phyloP scores from a whole-genome alignment of 2,797 vertebrate genomes.

The Simalia tracyae region DNA sequence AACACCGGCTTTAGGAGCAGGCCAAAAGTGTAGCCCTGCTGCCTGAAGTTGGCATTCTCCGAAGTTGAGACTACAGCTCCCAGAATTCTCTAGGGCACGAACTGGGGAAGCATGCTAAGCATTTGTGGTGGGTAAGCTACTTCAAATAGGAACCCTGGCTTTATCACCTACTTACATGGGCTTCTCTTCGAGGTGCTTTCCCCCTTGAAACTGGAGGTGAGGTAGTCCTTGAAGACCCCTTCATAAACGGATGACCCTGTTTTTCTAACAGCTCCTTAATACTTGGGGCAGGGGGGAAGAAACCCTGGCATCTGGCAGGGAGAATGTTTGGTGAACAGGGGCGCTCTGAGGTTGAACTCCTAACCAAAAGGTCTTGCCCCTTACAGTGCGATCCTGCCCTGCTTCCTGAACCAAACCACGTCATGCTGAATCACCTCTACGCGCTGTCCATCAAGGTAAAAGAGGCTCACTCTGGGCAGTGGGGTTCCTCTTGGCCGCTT shows the following conservation, averaged over 20 bases:
- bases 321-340: neutral
- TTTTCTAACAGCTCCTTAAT: neutral
- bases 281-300: too few species aligned
- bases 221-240: accelerated
- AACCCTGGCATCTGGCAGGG: neutral
- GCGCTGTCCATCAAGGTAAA: conserved; percentile 97
- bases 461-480: accelerated
- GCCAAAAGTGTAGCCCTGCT: neutral
- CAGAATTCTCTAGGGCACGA: neutral
- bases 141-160: neutral
- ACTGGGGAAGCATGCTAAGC: neutral
- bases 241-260: neutral
- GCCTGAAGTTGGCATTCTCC: neutral
- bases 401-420: conserved; percentile 96
- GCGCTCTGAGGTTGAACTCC: too few species aligned
- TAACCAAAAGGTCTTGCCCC: too few species aligned
- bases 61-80: neutral
- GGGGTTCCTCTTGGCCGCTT: neutral
- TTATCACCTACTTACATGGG: neutral
- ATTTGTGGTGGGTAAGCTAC: neutral
- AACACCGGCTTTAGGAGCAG: neutral
- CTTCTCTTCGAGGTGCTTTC: neutral
- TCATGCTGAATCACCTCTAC: conserved; percentile 97
- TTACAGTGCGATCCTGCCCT: conserved; percentile 92
- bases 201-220: neutral